A percentile compares a stretch with the other conserved stretches of the same genome.
phyloP scores from a whole-genome alignment of 1,140 invertebrate species.

The Luehdorfia chinensis region DNA sequence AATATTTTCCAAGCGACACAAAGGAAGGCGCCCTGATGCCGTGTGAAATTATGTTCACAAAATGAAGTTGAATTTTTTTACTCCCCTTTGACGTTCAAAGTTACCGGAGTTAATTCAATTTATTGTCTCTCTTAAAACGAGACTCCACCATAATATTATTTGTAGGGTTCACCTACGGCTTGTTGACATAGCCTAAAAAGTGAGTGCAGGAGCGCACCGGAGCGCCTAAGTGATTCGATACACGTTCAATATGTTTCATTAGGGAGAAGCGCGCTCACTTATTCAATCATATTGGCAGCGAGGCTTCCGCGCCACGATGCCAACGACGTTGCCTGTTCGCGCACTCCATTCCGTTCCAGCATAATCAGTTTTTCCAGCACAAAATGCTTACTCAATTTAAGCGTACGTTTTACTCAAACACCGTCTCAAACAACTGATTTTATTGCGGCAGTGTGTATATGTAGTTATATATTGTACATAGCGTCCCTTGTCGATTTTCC shows the following conservation, averaged over 20 bases:
- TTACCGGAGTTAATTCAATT: slow-evolving; percentile 68
- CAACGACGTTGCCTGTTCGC: slow-evolving; percentile 40
- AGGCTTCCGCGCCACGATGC: slow-evolving; percentile 32
- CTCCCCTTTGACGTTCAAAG: slow-evolving; percentile 65
- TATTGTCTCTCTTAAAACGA: slow-evolving; percentile 72
- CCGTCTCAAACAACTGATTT: not conserved
- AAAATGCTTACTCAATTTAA: slow-evolving; percentile 58
- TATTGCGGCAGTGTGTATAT: not conserved
- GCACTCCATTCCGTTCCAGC: slow-evolving; percentile 49
- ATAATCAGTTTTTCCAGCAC: slow-evolving; percentile 68
- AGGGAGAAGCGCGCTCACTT: slow-evolving; percentile 62
- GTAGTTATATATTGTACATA: no score
- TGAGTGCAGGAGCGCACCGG: slow-evolving; percentile 61
- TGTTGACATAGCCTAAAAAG: slow-evolving; percentile 62
- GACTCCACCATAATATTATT: slow-evolving; percentile 67
- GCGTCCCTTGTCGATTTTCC: slow-evolving; percentile 6
- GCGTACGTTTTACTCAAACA: slow-evolving; percentile 11
- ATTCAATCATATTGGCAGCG: slow-evolving; percentile 70
- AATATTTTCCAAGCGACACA: slow-evolving; percentile 56
- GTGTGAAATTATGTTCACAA: slow-evolving; percentile 64
- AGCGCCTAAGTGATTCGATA: slow-evolving; percentile 72
- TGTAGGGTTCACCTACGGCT: slow-evolving; percentile 64
- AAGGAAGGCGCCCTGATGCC: slow-evolving; percentile 43
- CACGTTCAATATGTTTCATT: slow-evolving; percentile 76
- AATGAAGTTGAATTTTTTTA: slow-evolving; percentile 62